Evolutionary conservation across 2,797 vertebrate species (phyloP).

Genomic region (Nothura maculosa): DNA sequence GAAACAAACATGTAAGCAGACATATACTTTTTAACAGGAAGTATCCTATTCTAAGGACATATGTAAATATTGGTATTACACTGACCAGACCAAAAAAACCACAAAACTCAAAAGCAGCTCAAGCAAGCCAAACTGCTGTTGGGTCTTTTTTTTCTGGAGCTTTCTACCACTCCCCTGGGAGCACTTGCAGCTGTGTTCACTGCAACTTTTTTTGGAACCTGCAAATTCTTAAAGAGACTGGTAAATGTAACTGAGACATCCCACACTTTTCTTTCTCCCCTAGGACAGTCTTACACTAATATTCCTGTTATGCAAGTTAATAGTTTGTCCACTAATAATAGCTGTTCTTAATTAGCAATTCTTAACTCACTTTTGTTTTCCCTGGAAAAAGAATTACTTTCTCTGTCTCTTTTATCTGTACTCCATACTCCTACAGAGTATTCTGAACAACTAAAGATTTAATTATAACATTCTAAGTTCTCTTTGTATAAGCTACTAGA

Average conservation of each 20-base stretch:
- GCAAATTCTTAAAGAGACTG: fast-evolving
- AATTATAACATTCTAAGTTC: neutral
- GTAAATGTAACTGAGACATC: neutral
- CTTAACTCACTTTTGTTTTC: neutral
- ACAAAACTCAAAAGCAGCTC: neutral
- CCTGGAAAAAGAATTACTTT: neutral
- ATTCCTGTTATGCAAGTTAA: neutral
- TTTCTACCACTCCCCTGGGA: neutral
- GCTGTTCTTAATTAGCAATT: neutral
- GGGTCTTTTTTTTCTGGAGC: neutral
- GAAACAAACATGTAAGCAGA: neutral
- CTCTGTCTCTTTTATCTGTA: neutral
- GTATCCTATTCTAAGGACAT: neutral
- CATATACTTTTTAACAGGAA: neutral
- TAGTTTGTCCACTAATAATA: neutral
- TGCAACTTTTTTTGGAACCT: neutral
- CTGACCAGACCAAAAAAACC: neutral
- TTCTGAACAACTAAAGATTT: neutral
- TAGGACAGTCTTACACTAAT: neutral
- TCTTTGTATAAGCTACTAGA: neutral
- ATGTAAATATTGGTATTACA: neutral
- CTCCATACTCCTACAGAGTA: neutral
- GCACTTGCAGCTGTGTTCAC: neutral
- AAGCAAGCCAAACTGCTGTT: neutral
- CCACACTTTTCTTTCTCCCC: neutral